phyloP scores from a whole-genome alignment of 92 coral and sea anemone genomes.

The Zoanthus sansibaricus region DNA sequence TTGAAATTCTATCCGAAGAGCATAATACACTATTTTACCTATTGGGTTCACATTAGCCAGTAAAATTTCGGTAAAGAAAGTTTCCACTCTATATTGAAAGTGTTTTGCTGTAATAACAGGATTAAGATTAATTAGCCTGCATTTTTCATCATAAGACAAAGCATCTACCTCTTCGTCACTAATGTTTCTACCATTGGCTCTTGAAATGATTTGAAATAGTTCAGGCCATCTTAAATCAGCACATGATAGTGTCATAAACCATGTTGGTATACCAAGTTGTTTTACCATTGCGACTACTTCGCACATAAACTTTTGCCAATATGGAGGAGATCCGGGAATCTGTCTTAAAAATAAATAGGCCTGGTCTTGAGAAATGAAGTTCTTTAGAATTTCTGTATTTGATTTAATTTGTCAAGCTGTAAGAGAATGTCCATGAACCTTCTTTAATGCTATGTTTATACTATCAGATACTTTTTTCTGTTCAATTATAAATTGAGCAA shows the following conservation, averaged over 20 bases:
- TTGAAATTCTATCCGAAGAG: constrained; percentile 16
- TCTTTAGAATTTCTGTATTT: constrained; percentile 11
- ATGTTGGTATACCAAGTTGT: constrained; percentile 13
- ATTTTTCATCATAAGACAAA: constrained; percentile 11
- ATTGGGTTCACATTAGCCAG: constrained; percentile 17
- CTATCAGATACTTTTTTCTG: constrained; percentile 13
- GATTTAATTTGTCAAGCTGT: constrained; percentile 10
- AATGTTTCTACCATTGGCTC: constrained; percentile 14
- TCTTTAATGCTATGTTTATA: constrained; percentile 11
- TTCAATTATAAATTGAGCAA: constrained; percentile 11
- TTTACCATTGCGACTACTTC: constrained; percentile 16
- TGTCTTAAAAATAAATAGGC: constrained; percentile 13
- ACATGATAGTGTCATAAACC: constrained; percentile 16
- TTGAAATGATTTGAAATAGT: constrained; percentile 14
- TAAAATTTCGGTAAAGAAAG: constrained; percentile 11
- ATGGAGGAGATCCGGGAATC: constrained; percentile 18
- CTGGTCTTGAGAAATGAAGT: constrained; percentile 12
- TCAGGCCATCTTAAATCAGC: constrained; percentile 14
- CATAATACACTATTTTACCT: constrained; percentile 12
- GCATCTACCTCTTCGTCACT: constrained; percentile 3
- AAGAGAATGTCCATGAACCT: constrained; percentile 12
- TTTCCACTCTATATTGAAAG: constrained; percentile 9
- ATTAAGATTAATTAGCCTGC: constrained; percentile 15
- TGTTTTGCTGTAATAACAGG: constrained; percentile 13
- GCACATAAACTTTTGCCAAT: constrained; percentile 12